phyloP scores from a whole-genome alignment of 2,113 vertebrate species.

The Sylvietta virens region DNA sequence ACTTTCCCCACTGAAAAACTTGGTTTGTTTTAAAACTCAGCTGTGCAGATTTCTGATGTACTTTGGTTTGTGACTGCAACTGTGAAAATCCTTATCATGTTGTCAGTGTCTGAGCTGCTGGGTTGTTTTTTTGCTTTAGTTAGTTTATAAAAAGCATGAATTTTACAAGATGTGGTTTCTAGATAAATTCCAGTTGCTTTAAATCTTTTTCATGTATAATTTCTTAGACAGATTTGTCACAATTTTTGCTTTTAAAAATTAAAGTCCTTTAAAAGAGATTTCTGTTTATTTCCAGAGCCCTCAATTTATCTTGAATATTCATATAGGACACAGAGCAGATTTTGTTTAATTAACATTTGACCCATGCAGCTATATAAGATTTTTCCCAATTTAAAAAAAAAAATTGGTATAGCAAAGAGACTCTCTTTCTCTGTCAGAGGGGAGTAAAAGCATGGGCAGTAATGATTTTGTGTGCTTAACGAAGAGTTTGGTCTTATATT shows the following conservation, averaged over 20 bases:
- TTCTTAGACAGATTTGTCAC: not conserved
- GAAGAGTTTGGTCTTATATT: not conserved
- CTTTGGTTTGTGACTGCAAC: conserved; percentile 7
- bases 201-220: not conserved
- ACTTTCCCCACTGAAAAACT: conserved; percentile 40
- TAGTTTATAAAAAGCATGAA: not conserved
- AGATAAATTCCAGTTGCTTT: not conserved
- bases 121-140: not conserved
- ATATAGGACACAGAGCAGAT: not conserved
- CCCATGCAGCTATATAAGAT: not conserved
- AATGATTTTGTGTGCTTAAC: not conserved
- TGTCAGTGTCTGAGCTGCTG: not conserved
- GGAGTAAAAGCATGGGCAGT: not conserved
- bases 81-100: conserved; percentile 22
- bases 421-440: not conserved
- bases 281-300: not conserved
- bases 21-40: conserved; percentile 13
- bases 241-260: not conserved
- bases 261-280: not conserved
- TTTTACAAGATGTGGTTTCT: not conserved
- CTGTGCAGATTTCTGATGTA: conserved; percentile 44
- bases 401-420: not conserved
- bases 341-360: not conserved
- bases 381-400: not conserved
- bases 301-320: not conserved